Conservation (phyloP, 2,888 invertebrate species). For the Oxytorus armatus region DNA sequence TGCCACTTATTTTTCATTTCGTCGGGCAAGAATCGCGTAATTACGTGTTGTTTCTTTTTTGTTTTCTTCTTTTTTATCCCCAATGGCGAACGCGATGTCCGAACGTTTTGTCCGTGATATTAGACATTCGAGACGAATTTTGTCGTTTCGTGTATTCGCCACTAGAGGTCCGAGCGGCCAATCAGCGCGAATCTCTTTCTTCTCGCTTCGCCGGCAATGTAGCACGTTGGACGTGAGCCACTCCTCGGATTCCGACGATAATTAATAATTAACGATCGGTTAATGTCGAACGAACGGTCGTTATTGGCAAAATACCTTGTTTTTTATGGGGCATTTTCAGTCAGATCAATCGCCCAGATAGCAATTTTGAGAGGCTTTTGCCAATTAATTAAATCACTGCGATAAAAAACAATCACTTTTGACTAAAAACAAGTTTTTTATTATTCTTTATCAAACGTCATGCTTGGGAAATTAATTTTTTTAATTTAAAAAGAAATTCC, state of each 20-base stretch:
- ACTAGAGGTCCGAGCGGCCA: neutral
- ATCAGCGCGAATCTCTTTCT: neutral
- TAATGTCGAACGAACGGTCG: conserved; percentile 51
- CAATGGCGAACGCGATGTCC: neutral
- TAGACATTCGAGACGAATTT: neutral
- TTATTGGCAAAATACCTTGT: conserved; percentile 15
- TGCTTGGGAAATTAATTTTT: neutral
- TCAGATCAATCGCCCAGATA: neutral
- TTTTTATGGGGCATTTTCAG: neutral
- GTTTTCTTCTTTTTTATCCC: no score
- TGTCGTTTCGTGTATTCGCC: neutral
- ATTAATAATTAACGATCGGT: conserved; percentile 74
- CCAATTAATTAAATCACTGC: no score
- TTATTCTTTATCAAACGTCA: no score
- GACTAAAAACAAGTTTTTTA: no score
- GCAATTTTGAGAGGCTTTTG: no score
- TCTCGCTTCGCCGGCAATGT: conserved; percentile 56
- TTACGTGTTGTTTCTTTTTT: no score
- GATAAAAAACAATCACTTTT: no score
- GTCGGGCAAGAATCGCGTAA: neutral
- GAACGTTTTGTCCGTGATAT: neutral
- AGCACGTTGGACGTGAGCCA: conserved; percentile 53
- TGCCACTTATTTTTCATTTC: conserved; percentile 23
- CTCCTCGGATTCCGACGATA: conserved; percentile 67
- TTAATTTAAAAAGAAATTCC: neutral